Percentiles rank a stretch among this genome's conserved stretches.
phyloP scores from a whole-genome alignment of 2,113 vertebrate genomes.

The Scalopus aquaticus region DNA sequence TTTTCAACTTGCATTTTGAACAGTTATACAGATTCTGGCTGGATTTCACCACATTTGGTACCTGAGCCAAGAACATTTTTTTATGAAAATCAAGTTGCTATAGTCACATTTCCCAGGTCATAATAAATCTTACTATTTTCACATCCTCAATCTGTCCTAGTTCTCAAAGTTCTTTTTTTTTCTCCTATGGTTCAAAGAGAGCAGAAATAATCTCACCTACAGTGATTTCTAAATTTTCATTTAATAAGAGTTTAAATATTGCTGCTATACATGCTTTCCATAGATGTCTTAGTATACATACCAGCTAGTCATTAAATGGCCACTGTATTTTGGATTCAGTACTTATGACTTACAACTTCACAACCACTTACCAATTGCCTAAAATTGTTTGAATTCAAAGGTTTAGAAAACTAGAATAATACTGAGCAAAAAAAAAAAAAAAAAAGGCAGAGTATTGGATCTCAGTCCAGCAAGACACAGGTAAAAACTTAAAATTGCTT shows the following conservation, averaged over 20 bases:
- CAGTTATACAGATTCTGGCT: not conserved
- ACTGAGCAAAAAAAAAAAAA: not conserved
- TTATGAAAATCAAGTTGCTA: not conserved
- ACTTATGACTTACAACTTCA: not conserved
- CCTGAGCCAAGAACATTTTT: not conserved
- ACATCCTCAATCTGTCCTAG: not conserved
- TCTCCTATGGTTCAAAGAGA: not conserved
- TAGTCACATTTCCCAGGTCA: conserved; percentile 15
- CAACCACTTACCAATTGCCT: not conserved
- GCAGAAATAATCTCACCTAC: not conserved
- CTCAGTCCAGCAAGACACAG: not conserved
- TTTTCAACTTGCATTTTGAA: conserved; percentile 32
- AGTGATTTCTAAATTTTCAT: not conserved
- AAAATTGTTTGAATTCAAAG: conserved; percentile 38
- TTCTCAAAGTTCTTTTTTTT: not conserved
- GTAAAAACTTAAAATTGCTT: conserved; percentile 12
- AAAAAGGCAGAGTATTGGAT: not conserved
- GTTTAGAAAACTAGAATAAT: not conserved
- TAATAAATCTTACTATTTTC: not conserved
- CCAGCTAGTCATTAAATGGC: not conserved
- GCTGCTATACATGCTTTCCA: not conserved
- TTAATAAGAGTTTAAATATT: conserved; percentile 5
- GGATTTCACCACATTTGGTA: not conserved
- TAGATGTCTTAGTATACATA: not conserved
- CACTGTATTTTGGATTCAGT: not conserved